Base-by-base conservation (phyloP, 2,888 invertebrate species). In the Tetheella fluctuosa region DNA sequence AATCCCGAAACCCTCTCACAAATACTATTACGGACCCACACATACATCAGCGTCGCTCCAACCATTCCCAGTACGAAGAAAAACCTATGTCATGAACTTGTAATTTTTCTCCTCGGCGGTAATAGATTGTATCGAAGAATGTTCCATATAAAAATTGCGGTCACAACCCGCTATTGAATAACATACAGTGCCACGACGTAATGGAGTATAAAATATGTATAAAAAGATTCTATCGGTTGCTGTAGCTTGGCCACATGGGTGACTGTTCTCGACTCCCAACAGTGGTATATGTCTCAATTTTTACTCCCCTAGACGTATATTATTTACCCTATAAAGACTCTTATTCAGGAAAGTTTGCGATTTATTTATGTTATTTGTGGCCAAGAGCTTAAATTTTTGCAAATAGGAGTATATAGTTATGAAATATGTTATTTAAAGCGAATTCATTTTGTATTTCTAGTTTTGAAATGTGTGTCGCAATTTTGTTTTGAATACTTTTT, bases 241-340 rank as follows among this genome's bases (percentile, higher is more conserved):
- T 74, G 68, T 77, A 71, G 69, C 73, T 77, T 70, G 79, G 77
- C 77, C 83, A 82, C 85, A 81, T 80, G 83, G 83, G 69, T 79
- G 70, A 84, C 85, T 80, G 88, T 87, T 89, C 84, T 69, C 67
- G 57, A 64, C 81, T 91, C 92, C 91, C 92, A 68, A 79, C 82
- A 84, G 92, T 84, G 74, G 84, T 78, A 86, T 92, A 86, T 85
- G 89, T 93, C 90, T 91, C 91, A 86, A 92, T 91, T 91, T 87
- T 84, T 84, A 77, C 80, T 81, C 79, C 89, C 88, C 90, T 79
- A 64, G 71, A 88, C 81, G 90, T 84, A 86, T 88, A 92, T 91
- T 90, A 90, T 91, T 92, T 89, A 86, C 83, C 86, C 83, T 82
- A 84, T 89, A 88, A 90, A 90, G 86, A 86, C 81, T 85, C 85